Conservation (phyloP, 1,140 invertebrate species). For the Drosophila burlai region DNA sequence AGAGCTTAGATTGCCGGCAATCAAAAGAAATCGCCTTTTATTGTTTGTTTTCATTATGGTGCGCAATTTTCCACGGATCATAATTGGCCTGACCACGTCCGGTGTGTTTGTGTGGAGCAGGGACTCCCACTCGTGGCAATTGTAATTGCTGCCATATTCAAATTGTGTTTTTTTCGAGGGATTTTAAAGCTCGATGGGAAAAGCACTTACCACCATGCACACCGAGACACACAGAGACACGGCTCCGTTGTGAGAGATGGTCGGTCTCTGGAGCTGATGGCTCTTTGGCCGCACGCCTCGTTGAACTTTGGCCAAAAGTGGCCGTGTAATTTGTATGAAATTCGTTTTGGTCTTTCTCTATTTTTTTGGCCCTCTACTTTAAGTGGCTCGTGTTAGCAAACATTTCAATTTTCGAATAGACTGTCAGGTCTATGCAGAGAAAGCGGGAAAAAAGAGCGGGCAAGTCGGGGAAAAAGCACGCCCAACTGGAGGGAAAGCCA, state of each 20-base stretch:
- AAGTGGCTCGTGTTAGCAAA: constrained; percentile 74
- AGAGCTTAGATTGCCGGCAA: constrained; percentile 26
- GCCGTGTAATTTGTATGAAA: constrained; percentile 74
- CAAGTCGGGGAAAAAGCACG: constrained; percentile 7
- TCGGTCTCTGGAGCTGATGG: constrained; percentile 44
- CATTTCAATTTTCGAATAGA: constrained; percentile 80
- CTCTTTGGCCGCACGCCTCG: constrained; percentile 65
- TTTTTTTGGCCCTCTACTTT: constrained; percentile 44
- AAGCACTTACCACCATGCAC: constrained; percentile 34
- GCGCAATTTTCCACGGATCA: constrained; percentile 39
- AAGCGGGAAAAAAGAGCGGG: constrained; percentile 4
- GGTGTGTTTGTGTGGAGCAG: constrained; percentile 1
- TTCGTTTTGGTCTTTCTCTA: constrained; percentile 53
- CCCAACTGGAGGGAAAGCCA: constrained; percentile 40
- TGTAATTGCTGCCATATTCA: constrained; percentile 73
- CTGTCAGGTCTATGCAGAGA: constrained; percentile 28
- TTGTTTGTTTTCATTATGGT: constrained; percentile 34
- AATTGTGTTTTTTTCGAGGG: constrained; percentile 57
- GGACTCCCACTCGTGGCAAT: constrained; percentile 28
- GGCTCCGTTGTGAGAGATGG: constrained; percentile 20
- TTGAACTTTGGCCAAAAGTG: constrained; percentile 74
- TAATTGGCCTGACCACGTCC: constrained; percentile 54
- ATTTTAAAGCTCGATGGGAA: constrained; percentile 30
- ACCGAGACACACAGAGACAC: constrained; percentile 6
- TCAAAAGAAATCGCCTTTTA: constrained; percentile 21